Conservation (phyloP, 2,888 invertebrate species). For the Hyalella azteca region DNA sequence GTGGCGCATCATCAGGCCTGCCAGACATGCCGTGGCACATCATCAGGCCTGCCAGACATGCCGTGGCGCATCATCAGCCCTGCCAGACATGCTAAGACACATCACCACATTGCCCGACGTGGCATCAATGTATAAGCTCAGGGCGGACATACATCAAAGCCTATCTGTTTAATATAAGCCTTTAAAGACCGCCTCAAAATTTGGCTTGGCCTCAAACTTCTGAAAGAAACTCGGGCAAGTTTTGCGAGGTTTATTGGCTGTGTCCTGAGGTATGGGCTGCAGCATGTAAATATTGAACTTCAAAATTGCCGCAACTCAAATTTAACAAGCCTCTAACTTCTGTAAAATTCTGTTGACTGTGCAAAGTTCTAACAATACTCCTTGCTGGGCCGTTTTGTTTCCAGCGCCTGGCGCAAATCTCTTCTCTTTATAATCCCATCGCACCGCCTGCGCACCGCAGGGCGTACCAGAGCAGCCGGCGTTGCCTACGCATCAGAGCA, state of each 20-base stretch:
- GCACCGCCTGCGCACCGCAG: too few relatives aligned
- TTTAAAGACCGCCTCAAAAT: slow-evolving; percentile 12
- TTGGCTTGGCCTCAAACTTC: slow-evolving; percentile 9
- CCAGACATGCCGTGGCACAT: too few relatives aligned
- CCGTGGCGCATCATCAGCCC: too few relatives aligned
- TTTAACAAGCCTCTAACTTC: slow-evolving; percentile 22
- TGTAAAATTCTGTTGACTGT: slow-evolving; percentile 23
- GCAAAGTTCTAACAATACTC: slow-evolving; percentile 5
- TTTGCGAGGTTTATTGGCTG: slow-evolving; percentile 19
- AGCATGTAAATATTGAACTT: slow-evolving; percentile 30
- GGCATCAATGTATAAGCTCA: not conserved
- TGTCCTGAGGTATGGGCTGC: slow-evolving; percentile 2
- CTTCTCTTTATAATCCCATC: too few relatives aligned
- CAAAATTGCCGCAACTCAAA: slow-evolving; percentile 28
- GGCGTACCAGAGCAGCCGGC: too few relatives aligned
- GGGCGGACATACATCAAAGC: slow-evolving; percentile 7
- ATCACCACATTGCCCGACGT: too few relatives aligned
- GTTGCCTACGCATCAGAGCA: too few relatives aligned
- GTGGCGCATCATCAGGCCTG: too few relatives aligned
- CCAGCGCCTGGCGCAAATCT: slow-evolving; percentile 5
- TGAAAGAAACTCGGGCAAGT: slow-evolving; percentile 10
- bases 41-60: too few relatives aligned
- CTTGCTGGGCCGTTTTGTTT: not conserved
- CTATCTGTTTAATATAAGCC: slow-evolving; percentile 25
- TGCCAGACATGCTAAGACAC: too few relatives aligned